Evolutionary conservation across 2,888 invertebrate species (phyloP).

Genomic region (Drosophila silvestris): DNA sequence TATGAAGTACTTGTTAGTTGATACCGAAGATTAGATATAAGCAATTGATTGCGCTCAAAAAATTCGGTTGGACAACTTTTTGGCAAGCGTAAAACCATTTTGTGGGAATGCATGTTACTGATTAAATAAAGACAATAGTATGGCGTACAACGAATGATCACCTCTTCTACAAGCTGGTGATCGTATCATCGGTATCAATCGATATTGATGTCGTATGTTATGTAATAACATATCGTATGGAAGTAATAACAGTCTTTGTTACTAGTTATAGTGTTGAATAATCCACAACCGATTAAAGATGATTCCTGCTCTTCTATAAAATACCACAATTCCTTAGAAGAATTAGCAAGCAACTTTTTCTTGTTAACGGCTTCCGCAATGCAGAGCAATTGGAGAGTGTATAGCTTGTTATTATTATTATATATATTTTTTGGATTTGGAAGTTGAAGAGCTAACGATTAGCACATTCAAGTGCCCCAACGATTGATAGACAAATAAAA

Average conservation of each 20-base stretch:
- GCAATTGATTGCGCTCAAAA: constrained; percentile 46
- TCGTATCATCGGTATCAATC: background rate
- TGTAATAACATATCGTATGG: no score
- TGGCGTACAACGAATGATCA: background rate
- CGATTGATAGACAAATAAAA: background rate
- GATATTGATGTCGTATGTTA: background rate
- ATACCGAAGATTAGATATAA: constrained; percentile 47
- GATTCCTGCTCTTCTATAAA: background rate
- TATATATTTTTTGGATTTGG: no score
- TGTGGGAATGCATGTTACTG: background rate
- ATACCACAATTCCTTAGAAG: background rate
- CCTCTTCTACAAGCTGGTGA: background rate
- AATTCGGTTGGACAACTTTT: constrained; percentile 13
- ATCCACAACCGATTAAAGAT: background rate
- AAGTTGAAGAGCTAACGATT: background rate
- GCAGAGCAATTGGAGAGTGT: background rate
- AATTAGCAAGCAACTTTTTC: background rate
- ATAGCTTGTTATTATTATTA: background rate
- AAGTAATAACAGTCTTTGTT: background rate
- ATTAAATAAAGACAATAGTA: background rate
- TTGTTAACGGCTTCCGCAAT: no score
- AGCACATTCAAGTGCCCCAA: background rate
- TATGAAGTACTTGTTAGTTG: constrained; percentile 26
- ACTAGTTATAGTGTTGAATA: background rate
- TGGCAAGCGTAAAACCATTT: background rate